These are phyloP conservation scores for Platysternon megacephalum DNA, from an alignment of 2,113 vertebrate genomes.

Conservation along the genomic window DNA sequence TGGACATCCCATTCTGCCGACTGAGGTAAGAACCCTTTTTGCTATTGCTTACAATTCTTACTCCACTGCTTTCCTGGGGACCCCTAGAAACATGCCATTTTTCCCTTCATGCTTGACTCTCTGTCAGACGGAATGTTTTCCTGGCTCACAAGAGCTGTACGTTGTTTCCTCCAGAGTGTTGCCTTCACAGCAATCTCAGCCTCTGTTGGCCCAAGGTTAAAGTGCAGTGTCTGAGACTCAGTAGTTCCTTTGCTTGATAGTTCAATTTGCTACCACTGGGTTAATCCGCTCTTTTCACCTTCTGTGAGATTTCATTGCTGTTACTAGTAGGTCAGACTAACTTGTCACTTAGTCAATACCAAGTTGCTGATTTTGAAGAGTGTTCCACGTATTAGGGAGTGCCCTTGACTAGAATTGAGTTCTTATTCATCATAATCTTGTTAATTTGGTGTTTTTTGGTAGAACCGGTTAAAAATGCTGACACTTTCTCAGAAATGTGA, in stretches of 20 bases:
- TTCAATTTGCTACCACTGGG: background rate
- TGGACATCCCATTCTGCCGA: constrained; percentile 92
- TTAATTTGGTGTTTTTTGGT: background rate
- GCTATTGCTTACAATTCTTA: background rate
- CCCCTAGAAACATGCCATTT: background rate
- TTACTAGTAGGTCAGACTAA: background rate
- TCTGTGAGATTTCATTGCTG: background rate
- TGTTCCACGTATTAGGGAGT: background rate
- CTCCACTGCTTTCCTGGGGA: fast-evolving
- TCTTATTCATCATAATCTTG: background rate
- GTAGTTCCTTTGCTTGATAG: background rate
- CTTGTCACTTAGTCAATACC: background rate
- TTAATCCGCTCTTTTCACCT: background rate
- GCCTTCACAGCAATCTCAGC: background rate
- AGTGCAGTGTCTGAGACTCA: background rate
- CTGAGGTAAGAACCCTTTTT: constrained; percentile 85
- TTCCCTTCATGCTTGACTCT: background rate
- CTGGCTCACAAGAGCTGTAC: background rate
- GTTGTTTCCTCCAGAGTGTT: fast-evolving
- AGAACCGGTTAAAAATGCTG: constrained; percentile 1
- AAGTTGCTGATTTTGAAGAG: background rate
- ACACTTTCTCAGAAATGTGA: background rate
- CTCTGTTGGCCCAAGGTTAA: background rate
- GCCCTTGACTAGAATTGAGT: background rate
- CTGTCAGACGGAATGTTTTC: fast-evolving